Conservation (phyloP, 2,113 vertebrate genomes). For the Barnardius zonarius region DNA sequence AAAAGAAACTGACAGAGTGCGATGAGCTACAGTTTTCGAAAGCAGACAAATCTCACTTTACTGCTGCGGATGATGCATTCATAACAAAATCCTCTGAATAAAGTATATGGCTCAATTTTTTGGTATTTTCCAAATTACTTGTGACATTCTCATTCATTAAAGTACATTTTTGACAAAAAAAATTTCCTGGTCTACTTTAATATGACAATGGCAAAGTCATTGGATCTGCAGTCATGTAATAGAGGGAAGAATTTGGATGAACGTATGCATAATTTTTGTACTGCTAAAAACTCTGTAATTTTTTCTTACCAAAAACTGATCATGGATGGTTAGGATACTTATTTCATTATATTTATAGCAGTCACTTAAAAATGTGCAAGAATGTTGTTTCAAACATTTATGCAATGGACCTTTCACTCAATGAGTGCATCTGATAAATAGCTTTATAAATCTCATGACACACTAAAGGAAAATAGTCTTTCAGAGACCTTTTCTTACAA, state of each 20-base stretch:
- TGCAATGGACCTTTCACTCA: background rate
- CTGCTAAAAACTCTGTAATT: background rate
- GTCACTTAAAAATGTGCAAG: background rate
- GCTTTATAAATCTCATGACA: background rate
- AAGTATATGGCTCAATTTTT: background rate
- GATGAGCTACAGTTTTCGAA: background rate
- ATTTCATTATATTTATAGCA: background rate
- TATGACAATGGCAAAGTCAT: fast-evolving
- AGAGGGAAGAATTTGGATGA: background rate
- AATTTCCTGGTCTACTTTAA: background rate
- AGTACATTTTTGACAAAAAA: background rate
- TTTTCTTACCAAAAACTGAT: background rate
- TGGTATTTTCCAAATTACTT: background rate
- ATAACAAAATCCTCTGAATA: background rate
- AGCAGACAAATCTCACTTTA: background rate
- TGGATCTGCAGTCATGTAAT: background rate
- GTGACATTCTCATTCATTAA: background rate
- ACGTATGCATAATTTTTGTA: background rate
- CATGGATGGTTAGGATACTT: background rate
- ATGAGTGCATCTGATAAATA: background rate
- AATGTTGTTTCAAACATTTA: background rate
- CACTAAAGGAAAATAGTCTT: background rate
- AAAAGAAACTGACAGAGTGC: fast-evolving
- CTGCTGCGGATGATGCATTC: background rate
- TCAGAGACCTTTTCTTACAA: background rate